These are phyloP conservation scores for Dermochelys coriacea DNA, from an alignment of 2,797 vertebrate genomes.

Conservation along the genomic window DNA sequence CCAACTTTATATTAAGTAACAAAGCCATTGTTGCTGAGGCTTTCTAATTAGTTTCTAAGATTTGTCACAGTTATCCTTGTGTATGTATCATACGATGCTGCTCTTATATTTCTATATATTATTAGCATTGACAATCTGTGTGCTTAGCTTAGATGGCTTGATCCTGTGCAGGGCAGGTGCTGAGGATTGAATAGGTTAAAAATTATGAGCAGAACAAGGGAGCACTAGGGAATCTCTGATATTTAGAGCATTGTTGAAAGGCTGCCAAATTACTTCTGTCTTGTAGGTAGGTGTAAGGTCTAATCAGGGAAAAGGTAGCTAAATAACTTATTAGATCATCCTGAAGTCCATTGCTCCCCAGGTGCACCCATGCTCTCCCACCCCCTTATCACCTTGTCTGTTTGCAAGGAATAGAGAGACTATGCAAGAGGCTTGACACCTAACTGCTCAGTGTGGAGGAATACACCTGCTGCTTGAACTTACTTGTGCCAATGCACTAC, in stretches of 20 bases:
- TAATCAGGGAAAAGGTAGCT: not conserved
- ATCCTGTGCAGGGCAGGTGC: not conserved
- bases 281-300: not conserved
- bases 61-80: not conserved
- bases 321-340: not conserved
- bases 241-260: not conserved
- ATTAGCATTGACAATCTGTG: not conserved
- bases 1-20: not conserved
- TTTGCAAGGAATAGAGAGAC: not conserved
- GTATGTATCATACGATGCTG: rapidly evolving
- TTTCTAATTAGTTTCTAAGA: not conserved
- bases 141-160: not conserved
- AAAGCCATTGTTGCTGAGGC: not conserved
- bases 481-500: rapidly evolving
- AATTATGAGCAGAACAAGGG: not conserved
- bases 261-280: not conserved
- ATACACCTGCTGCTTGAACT: not conserved
- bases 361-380: not conserved
- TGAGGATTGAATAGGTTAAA: not conserved
- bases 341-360: not conserved
- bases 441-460: rapidly evolving
- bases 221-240: not conserved
- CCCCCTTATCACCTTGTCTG: rapidly evolving
- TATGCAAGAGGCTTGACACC: rapidly evolving
- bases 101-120: not conserved